Evolutionary conservation across 2,797 vertebrate species (phyloP).

Genomic region (Alexandromys oeconomus): DNA sequence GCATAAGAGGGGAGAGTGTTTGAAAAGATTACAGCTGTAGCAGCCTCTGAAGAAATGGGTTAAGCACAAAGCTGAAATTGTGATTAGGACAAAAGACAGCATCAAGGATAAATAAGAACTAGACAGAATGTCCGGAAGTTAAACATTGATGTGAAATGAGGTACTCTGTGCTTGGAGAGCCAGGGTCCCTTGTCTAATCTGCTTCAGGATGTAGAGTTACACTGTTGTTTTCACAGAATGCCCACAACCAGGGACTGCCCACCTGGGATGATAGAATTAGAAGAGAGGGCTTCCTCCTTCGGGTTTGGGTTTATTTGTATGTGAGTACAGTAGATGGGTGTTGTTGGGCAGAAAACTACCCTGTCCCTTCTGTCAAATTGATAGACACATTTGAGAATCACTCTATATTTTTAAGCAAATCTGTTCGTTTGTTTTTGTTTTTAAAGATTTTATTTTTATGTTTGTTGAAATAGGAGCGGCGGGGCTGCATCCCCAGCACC

Average conservation of each 20-base stretch:
- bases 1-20: background rate
- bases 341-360: background rate
- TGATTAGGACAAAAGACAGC: background rate
- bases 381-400: slow-evolving; percentile 35
- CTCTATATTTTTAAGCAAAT: slow-evolving; percentile 31
- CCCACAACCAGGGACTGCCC: background rate
- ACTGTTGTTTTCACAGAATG: slow-evolving; percentile 32
- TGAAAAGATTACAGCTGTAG: background rate
- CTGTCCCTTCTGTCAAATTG: background rate
- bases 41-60: background rate
- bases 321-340: slow-evolving; percentile 9
- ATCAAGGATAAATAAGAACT: slow-evolving; percentile 30
- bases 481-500: too few species aligned
- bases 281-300: background rate
- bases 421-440: background rate
- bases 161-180: background rate
- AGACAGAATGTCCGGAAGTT: background rate
- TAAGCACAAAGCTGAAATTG: slow-evolving; percentile 21
- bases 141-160: background rate
- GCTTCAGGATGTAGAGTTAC: background rate
- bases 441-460: background rate
- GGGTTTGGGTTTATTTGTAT: slow-evolving; percentile 5
- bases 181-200: slow-evolving; percentile 1
- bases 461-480: too few species aligned
- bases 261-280: background rate